Base-by-base conservation (phyloP, 2,888 invertebrate genomes). In the Chymomyza fuscimana region DNA sequence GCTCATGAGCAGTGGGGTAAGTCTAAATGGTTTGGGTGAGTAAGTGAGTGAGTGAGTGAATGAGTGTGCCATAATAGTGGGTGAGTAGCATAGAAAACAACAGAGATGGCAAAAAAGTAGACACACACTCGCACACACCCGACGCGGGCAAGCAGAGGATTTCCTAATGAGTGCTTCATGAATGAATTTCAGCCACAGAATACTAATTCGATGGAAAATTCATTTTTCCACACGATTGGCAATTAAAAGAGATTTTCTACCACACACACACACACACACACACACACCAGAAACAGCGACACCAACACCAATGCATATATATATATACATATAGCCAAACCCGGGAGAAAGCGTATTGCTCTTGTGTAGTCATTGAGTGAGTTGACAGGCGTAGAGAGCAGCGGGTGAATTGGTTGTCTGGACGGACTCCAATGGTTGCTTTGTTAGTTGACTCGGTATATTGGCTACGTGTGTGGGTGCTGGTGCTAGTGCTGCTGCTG, bases 201-300 rank as follows among this genome's bases (percentile, higher is more conserved):
- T 91, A 90, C 90, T 91, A 91, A 91, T 91, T 88, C 86, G 88
- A 89, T 91, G 91, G 90, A 91, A 90, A 89, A 90, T 91, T 90
- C 89, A 89, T 89, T 90, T 91, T 91, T 90, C 89, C 91, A 90
- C 90, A 89, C 88, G 90, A 89, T 90, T 91, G 90, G 87, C 87
- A 90, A 91, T 87, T 90, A 88, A 90, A 90, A 89, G 87, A 87
- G 91, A 89, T 90, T 90, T 85, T 78, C 78, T 82, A 68, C 77
- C 77, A 73, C 74, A 84, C 78, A 77, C 74, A 78, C 71, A 73
- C 74, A 84, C 78, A 77, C 74, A 78, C 71, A 77, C 74, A 72
- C 66, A 64, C 59, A 68, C 65, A 72, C 68, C 54, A 19, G 9
- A 19, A 46, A 46, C 12, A 46, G 12, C 40, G 12, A 19, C 54